Evolutionary conservation across 2,113 vertebrate genomes (phyloP), one percentile per base, ranked within the genome.

Genomic region (Uropsilus gracilis): DNA sequence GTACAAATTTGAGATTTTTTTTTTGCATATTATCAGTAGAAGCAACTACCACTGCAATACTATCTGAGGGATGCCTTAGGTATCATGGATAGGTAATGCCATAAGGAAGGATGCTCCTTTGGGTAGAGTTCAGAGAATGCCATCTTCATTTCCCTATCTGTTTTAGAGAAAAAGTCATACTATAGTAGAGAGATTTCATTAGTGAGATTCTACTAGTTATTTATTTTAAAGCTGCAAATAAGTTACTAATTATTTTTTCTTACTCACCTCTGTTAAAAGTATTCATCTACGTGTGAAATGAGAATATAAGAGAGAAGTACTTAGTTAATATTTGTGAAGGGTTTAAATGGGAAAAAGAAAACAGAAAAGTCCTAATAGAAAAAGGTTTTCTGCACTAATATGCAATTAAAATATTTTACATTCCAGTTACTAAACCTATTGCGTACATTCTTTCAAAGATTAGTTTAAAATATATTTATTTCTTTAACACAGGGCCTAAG

Each of bases 351-450:
- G 30, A 91, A 85, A 91, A 76, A 85, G 89, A 76, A 14, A 86
- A 73, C 32, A 83, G 50, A 90, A 86, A 86, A 18, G 7, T 94
- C 16, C 90, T 84, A 85, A 87, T 85, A 96, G 44, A 95, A 4
- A 22, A 89, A 90, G 30, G 37, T 30, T 84, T 94, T 84, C 63
- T 94, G 73, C 34, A 90, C 82, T 84, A 66, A 72, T 1, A 82
- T 39, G 22, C 55, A 96, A 95, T 96, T 89, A 80, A 91, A 90
- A 90, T 20, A 55, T 68, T 96, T 97, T 85, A 83, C 89, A 90
- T 63, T 20, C n/a, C 8, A 57, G 57, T 94, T 87, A 91, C 77
- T 89, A 95, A 88, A 61, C 87, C 73, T 88, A 72, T 44, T 90
- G 24, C 37, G 66, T 78, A 34, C 85, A 61, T 95, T 96, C 86